phyloP scores from a whole-genome alignment of 1,140 invertebrate species.

The Nylanderia fulva region DNA sequence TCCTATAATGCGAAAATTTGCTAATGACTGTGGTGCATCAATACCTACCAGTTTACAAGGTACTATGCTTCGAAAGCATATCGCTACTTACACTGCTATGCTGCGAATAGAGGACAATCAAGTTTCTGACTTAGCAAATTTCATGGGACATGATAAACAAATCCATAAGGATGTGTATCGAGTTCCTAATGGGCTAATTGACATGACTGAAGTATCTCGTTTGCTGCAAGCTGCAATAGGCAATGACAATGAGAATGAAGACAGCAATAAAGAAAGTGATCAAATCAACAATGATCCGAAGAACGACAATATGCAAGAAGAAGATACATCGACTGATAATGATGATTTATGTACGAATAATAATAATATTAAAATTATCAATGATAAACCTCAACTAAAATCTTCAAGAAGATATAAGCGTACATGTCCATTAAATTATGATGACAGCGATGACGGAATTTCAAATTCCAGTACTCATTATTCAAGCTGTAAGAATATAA shows the following conservation, averaged over 20 bases:
- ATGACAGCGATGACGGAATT: not conserved
- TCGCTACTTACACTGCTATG: constrained; percentile 19
- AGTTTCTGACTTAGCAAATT: constrained; percentile 35
- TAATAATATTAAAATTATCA: not conserved
- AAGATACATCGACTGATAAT: not conserved
- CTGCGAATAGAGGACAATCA: constrained; percentile 42
- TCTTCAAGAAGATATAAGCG: not conserved
- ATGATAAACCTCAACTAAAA: not conserved
- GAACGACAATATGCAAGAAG: not conserved
- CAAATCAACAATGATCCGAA: not conserved
- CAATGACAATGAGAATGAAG: not conserved
- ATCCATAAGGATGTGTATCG: constrained; percentile 58
- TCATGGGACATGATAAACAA: constrained; percentile 53
- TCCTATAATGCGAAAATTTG: constrained; percentile 30
- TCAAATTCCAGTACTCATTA: not conserved
- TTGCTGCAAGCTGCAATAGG: constrained; percentile 41
- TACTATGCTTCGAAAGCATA: constrained; percentile 16
- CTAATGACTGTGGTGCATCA: constrained; percentile 6
- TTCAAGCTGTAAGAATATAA: not conserved
- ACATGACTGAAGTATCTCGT: constrained; percentile 48
- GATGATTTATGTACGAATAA: not conserved
- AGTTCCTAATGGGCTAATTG: constrained; percentile 28
- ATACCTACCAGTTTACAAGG: not conserved
- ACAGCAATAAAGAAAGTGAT: not conserved
- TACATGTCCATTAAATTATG: not conserved